These are phyloP conservation scores for Grallaria varia DNA, from an alignment of 2,113 vertebrate species.

Conservation along the genomic window DNA sequence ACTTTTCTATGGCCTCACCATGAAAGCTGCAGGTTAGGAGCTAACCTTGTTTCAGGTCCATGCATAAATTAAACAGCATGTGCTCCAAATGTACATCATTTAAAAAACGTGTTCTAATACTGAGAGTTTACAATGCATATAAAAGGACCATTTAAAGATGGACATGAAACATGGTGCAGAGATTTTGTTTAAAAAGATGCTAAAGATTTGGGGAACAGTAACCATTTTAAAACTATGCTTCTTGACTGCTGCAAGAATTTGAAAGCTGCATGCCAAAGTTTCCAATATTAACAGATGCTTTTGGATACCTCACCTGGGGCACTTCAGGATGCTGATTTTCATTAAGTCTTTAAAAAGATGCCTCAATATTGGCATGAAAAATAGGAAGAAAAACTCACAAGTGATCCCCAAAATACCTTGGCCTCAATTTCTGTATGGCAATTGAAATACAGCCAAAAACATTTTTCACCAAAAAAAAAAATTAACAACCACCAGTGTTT, in stretches of 20 bases:
- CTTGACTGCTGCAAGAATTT: not conserved
- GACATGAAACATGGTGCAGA: not conserved
- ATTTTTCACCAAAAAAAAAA: not conserved
- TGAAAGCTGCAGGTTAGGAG: slow-evolving; percentile 26
- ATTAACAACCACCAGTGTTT: not conserved
- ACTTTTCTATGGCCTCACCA: slow-evolving; percentile 16
- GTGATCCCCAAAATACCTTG: not conserved
- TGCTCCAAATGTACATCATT: not conserved
- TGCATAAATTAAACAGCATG: slow-evolving; percentile 4
- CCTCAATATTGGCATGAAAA: not conserved
- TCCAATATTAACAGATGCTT: not conserved
- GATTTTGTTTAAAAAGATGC: not conserved
- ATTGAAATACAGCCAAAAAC: not conserved
- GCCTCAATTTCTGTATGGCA: not conserved
- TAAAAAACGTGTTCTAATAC: not conserved
- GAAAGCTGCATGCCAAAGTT: not conserved
- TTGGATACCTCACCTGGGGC: not conserved
- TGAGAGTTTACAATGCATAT: not conserved
- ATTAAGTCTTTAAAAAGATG: not conserved
- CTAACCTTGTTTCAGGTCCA: not conserved
- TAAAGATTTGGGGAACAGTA: not conserved
- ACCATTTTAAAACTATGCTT: not conserved
- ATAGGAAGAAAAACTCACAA: not conserved
- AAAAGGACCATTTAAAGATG: not conserved
- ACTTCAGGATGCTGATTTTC: not conserved